phyloP scores from a whole-genome alignment of 2,797 vertebrate species.

The Carcharodon carcharias region DNA sequence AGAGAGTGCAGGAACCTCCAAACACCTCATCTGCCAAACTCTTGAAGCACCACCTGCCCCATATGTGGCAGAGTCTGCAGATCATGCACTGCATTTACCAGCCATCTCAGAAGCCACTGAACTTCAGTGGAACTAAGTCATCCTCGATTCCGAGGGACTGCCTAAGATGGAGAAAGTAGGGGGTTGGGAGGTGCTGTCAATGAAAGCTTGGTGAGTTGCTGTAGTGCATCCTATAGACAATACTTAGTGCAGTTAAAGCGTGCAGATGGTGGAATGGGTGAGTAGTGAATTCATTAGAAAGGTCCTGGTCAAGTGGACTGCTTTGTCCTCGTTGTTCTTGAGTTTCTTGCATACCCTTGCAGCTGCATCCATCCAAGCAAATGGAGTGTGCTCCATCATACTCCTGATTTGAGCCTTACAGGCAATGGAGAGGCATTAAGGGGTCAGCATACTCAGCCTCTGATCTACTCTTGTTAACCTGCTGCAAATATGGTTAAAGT shows the following conservation, averaged over 20 bases:
- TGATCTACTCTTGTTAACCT: not conserved
- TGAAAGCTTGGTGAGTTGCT: no score
- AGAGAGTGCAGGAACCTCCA: not conserved
- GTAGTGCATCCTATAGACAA: not conserved
- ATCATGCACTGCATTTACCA: no score
- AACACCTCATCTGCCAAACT: no score
- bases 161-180: no score
- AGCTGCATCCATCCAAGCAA: not conserved
- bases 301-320: not conserved
- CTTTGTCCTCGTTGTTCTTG: not conserved
- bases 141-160: no score
- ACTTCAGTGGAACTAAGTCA: no score
- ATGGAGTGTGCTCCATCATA: no score
- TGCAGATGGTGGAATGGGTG: not conserved
- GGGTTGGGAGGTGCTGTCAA: no score
- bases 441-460: not conserved
- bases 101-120: no score
- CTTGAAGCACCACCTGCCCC: no score
- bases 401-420: no score
- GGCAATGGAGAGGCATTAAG: not conserved
- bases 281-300: not conserved
- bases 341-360: not conserved
- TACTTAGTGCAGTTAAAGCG: not conserved
- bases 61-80: no score
- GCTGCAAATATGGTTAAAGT: not conserved